These are phyloP conservation scores for Zootoca vivipara DNA, from an alignment of 2,113 vertebrate genomes.

Conservation along the genomic window DNA sequence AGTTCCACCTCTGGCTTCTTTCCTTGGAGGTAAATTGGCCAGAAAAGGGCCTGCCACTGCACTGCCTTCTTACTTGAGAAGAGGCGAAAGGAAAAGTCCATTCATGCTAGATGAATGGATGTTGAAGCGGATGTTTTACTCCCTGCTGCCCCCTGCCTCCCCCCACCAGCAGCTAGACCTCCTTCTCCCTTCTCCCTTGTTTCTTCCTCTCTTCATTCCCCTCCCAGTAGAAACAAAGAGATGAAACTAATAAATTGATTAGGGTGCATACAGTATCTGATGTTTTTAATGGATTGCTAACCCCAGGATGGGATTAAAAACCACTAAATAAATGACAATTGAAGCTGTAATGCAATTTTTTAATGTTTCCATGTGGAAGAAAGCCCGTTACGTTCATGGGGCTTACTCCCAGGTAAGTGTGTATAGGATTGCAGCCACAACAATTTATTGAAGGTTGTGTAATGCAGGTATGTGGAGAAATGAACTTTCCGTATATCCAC, in stretches of 20 bases:
- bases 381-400: conserved; percentile 12
- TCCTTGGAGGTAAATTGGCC: neutral
- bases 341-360: conserved; percentile 39
- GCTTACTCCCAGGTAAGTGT: neutral
- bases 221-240: conserved; percentile 17
- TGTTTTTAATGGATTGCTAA: neutral
- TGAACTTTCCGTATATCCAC: neutral
- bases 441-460: neutral
- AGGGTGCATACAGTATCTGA: neutral
- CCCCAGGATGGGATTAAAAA: neutral
- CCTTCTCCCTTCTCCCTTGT: no score
- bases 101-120: no score
- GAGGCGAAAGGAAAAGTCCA: no score
- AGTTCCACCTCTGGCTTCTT: no score
- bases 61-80: no score
- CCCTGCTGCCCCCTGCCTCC: no score
- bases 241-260: conserved; percentile 39
- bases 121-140: no score
- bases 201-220: no score
- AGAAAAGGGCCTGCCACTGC: no score
- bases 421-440: neutral
- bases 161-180: no score
- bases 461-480: neutral
- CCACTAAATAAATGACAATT: conserved; percentile 35
- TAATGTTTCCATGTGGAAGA: neutral